Percentiles rank a stretch among this genome's conserved stretches.
Conservation (phyloP, 2,797 vertebrate genomes). For the Macropus fuliginosus region DNA sequence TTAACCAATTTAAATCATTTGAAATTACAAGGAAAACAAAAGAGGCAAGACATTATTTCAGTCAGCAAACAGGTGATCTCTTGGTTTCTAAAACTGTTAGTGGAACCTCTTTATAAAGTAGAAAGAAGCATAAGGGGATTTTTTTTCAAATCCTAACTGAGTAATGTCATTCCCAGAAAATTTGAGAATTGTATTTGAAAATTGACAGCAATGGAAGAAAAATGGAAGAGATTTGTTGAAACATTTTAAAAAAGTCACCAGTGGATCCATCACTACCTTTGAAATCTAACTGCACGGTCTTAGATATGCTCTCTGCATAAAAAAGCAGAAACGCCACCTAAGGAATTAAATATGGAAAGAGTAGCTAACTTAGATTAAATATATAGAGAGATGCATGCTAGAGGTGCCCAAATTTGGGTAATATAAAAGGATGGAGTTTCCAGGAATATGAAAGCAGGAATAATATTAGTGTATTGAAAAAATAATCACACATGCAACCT, state of each 20-base stretch:
- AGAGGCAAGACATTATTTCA: neutral
- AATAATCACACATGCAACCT: neutral
- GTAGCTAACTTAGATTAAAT: neutral
- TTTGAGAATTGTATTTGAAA: neutral
- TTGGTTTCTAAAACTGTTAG: neutral
- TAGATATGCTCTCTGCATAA: neutral
- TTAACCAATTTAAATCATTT: neutral
- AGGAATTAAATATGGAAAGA: neutral
- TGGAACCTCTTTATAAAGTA: neutral
- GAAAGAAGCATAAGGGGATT: neutral
- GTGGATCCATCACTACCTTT: neutral
- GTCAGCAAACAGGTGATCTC: neutral
- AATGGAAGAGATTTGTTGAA: neutral
- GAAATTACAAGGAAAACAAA: neutral
- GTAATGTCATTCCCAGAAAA: neutral
- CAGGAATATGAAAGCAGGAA: neutral
- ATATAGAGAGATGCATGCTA: neutral
- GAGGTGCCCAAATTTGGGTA: neutral
- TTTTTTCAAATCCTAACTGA: neutral
- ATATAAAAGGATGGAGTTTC: neutral
- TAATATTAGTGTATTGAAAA: neutral
- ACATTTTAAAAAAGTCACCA: neutral
- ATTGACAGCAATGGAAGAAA: neutral
- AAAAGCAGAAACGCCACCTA: neutral
- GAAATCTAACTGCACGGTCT: neutral